phyloP scores from a whole-genome alignment of 2,888 invertebrate species.

The Trissolcus brochymenae region DNA sequence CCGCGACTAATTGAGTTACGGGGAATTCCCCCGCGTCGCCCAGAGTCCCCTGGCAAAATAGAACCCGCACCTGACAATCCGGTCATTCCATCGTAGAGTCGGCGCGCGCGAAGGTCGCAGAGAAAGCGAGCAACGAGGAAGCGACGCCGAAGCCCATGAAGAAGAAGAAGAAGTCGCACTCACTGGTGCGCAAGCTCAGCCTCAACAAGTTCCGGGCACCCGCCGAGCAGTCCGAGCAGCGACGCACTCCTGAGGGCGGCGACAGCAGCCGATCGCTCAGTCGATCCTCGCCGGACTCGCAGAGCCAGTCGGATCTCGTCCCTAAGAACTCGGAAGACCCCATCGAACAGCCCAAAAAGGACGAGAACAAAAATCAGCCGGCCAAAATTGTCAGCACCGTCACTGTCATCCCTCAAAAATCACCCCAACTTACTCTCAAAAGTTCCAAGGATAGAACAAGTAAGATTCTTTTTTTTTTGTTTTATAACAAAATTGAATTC shows the following conservation, averaged over 20 bases:
- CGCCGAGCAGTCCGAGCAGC: constrained; percentile 60
- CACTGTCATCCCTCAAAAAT: constrained; percentile 68
- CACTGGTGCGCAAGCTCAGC: constrained; percentile 69
- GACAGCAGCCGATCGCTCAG: constrained; percentile 70
- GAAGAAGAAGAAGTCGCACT: constrained; percentile 66
- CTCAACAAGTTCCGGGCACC: constrained; percentile 69
- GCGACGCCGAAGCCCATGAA: constrained; percentile 63
- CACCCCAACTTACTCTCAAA: constrained; percentile 68
- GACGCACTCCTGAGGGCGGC: constrained; percentile 71
- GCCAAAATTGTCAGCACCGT: constrained; percentile 60
- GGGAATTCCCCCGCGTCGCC: constrained; percentile 36
- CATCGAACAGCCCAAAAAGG: constrained; percentile 31
- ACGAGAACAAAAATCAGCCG: neutral
- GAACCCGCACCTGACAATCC: constrained; percentile 38
- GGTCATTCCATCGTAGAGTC: constrained; percentile 48
- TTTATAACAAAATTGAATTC: too few species aligned
- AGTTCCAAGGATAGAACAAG: constrained; percentile 59
- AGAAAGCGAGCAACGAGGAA: constrained; percentile 40
- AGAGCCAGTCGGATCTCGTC: constrained; percentile 64
- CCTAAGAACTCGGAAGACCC: constrained; percentile 31
- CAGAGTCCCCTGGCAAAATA: constrained; percentile 20
- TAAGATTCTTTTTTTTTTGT: constrained; percentile 51
- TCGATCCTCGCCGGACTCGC: constrained; percentile 72
- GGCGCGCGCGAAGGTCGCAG: constrained; percentile 44
- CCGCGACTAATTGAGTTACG: constrained; percentile 40